Base-by-base conservation (phyloP, 2,113 vertebrate species). In the Isurus oxyrinchus region DNA sequence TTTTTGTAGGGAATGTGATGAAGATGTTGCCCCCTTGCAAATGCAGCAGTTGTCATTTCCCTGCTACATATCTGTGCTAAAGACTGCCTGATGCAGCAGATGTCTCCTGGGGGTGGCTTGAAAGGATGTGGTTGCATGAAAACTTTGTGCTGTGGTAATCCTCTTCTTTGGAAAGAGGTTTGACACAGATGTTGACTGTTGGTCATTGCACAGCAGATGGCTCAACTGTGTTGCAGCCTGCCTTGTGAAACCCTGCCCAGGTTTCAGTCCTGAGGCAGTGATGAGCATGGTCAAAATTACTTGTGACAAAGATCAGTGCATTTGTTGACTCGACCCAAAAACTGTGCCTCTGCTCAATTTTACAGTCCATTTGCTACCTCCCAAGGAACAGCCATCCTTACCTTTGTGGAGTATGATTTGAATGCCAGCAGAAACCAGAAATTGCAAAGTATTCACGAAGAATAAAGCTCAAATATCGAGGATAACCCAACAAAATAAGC, bases 101-200 rank as follows among this genome's bases (percentile, higher is more conserved):
- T 63, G 59, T 94, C n/a, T 63, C 59, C 59, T 63, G 90, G 90
- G 59, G n/a, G 59, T 44, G 59, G 35, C 59, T 94, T 94, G 59
- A 93, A 61, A 93, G 88, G 88, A 93, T 93, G 88, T 61, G 88
- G 88, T 93, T n/a, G 57, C 88, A 93, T 93, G 90, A 94, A 94
- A 94, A 61, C 59, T 63, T 94, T 63, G 59, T 94, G 14, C 59
- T 94, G 90, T 94, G 90, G 90, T 94, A 94, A 94, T 61, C 90
- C n/a, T 63, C 90, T 40, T 63, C 59, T 63, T 19, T 66, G 90
- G 59, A 66, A 49, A 66, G 59, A 44, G 35, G 40, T n/a, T n/a
- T 63, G 35, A 63, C n/a, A 63, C 90, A 94, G 59, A 94, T 66
- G 90, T 94, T 94, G 59, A 63, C 35, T 40, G 35, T 21, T 23